Conservation (phyloP, 2,888 invertebrate genomes). For the Minunthozetes semirufus region DNA sequence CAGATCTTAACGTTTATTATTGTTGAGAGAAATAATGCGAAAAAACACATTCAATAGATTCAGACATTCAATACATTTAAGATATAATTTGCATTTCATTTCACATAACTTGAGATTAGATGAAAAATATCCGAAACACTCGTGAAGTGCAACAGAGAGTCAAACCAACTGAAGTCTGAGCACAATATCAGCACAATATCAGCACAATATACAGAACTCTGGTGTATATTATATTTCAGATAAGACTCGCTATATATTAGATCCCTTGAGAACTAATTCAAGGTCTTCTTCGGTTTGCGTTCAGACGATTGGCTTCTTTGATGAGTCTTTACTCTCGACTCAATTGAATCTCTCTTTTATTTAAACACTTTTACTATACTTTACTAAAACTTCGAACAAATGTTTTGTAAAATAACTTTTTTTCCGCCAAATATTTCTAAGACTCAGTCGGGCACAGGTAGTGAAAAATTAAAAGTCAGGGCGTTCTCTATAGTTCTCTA, state of each 20-base stretch:
- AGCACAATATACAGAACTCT: not conserved
- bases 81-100: not conserved
- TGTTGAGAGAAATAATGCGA: not conserved
- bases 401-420: slow-evolving; percentile 1
- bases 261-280: slow-evolving; percentile 15
- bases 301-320: not conserved
- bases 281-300: not conserved
- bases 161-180: not conserved
- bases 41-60: too few relatives aligned
- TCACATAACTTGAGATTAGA: not conserved
- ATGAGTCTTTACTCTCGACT: not conserved
- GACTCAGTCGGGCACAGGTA: not conserved
- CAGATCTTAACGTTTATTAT: not conserved
- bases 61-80: not conserved
- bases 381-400: too few relatives aligned
- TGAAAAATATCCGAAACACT: not conserved
- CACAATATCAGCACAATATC: too few relatives aligned
- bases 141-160: not conserved
- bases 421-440: not conserved
- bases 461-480: not conserved
- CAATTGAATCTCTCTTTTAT: not conserved
- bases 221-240: slow-evolving; percentile 6
- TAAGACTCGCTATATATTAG: not conserved
- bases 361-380: too few relatives aligned
- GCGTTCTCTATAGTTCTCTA: too few relatives aligned